These are phyloP conservation scores for Xylota sylvarum DNA, from an alignment of 2,888 invertebrate species.

Conservation along the genomic window DNA sequence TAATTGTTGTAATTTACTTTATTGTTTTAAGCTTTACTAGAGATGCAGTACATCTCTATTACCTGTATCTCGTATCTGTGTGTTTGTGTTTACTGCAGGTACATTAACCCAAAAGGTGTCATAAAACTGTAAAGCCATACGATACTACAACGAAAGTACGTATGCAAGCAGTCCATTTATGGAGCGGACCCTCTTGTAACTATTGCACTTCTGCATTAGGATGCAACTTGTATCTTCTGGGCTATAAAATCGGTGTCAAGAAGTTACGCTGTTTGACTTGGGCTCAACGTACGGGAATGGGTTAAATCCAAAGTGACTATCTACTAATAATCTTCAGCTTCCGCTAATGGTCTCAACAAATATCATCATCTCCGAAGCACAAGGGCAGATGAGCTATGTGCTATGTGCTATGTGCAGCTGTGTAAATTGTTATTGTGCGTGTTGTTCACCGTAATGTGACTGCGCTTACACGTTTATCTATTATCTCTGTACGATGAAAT, in stretches of 20 bases:
- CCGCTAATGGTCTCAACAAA: constrained; percentile 49
- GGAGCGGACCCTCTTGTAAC: constrained; percentile 14
- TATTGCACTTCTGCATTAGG: constrained; percentile 27
- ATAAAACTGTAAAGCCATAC: constrained; percentile 15
- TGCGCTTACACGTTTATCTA: constrained; percentile 19
- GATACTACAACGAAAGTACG: constrained; percentile 10
- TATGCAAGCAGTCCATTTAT: constrained; percentile 30
- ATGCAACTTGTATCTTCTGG: constrained; percentile 19
- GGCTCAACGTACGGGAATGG: constrained; percentile 10
- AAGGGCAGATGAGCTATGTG: neutral
- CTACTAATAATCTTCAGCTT: constrained; percentile 49
- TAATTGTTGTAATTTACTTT: constrained; percentile 48
- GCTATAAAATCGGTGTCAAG: constrained; percentile 55
- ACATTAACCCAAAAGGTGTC: constrained; percentile 42
- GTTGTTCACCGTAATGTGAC: neutral
- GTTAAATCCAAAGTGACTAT: constrained; percentile 24
- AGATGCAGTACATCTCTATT: constrained; percentile 15
- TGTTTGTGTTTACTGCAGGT: constrained; percentile 2
- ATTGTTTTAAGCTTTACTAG: neutral
- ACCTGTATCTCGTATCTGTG: constrained; percentile 7
- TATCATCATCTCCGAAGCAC: neutral
- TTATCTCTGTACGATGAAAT: constrained; percentile 14
- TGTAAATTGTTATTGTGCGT: constrained; percentile 20
- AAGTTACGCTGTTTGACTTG: constrained; percentile 37
- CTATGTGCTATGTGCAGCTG: constrained; percentile 3